Percentiles rank a stretch among this genome's conserved stretches.
These are phyloP conservation scores for Malthinus seriepunctatus DNA, from an alignment of 2,888 invertebrate genomes.

Conservation along the genomic window DNA sequence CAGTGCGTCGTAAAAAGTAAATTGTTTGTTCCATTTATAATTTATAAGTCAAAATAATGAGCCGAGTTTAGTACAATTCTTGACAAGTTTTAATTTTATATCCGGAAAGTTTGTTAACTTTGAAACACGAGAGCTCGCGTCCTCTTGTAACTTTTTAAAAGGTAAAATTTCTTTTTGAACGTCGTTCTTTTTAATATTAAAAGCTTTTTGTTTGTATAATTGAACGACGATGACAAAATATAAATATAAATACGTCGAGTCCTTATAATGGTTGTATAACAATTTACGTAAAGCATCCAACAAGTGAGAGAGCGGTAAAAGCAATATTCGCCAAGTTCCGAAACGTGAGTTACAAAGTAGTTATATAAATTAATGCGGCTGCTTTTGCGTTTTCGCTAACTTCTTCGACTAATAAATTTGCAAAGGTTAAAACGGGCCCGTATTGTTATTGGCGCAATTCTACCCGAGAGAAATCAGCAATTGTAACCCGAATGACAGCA, in stretches of 20 bases:
- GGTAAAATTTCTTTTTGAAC: neutral
- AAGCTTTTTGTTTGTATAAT: constrained; percentile 4
- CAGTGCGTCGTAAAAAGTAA: no score
- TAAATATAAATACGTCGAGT: constrained; percentile 13
- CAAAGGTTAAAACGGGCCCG: constrained; percentile 45
- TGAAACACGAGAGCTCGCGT: no score
- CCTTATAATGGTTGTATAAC: constrained; percentile 22
- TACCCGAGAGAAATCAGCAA: constrained; percentile 46
- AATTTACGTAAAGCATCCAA: constrained; percentile 27
- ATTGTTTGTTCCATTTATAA: no score
- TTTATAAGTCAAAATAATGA: no score
- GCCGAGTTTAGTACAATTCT: no score
- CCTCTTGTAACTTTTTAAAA: neutral
- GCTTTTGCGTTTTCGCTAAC: constrained; percentile 38
- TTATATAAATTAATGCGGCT: constrained; percentile 38
- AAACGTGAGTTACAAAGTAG: constrained; percentile 36
- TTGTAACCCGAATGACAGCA: constrained; percentile 48
- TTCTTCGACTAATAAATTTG: constrained; percentile 42
- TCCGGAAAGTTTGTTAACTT: no score
- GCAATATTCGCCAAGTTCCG: constrained; percentile 34
- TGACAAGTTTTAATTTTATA: no score
- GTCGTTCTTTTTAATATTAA: neutral
- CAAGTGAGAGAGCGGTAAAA: constrained; percentile 31
- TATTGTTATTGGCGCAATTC: constrained; percentile 49
- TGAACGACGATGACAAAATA: constrained; percentile 23